Conservation (phyloP, 2,113 vertebrate species). For the Promerops cafer region DNA sequence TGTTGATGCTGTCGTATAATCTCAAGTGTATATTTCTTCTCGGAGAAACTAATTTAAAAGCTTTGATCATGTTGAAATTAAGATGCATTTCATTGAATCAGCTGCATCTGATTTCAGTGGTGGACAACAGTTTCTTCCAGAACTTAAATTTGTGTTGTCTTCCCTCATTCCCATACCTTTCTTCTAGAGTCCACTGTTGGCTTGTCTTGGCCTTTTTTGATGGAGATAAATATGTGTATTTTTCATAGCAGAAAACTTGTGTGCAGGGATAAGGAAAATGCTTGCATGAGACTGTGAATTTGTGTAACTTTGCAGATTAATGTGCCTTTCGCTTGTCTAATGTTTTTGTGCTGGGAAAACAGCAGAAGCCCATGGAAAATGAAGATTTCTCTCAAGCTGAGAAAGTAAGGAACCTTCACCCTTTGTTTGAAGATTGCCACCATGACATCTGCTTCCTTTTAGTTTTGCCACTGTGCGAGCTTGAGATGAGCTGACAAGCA, state of each 20-base stretch:
- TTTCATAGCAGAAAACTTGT: constrained; percentile 59
- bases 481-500: constrained; percentile 64
- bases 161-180: not conserved
- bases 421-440: constrained; percentile 68
- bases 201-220: constrained; percentile 27
- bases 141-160: not conserved
- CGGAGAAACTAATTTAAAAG: not conserved
- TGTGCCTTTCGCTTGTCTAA: constrained; percentile 65
- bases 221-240: constrained; percentile 45
- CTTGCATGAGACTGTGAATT: constrained; percentile 66
- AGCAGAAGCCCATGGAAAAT: constrained; percentile 58
- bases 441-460: constrained; percentile 75
- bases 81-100: constrained; percentile 41
- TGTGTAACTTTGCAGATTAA: constrained; percentile 61
- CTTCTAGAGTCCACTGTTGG: constrained; percentile 44
- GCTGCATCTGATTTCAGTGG: constrained; percentile 48
- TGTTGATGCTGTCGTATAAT: constrained; percentile 19
- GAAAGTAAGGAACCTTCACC: constrained; percentile 66
- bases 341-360: constrained; percentile 51
- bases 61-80: constrained; percentile 20
- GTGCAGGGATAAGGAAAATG: constrained; percentile 51
- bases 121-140: constrained; percentile 10
- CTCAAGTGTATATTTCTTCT: not conserved
- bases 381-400: constrained; percentile 76
- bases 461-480: constrained; percentile 69